These are phyloP conservation scores for Drosophila prosaltans DNA, from an alignment of 1,140 invertebrate genomes.

Conservation along the genomic window DNA sequence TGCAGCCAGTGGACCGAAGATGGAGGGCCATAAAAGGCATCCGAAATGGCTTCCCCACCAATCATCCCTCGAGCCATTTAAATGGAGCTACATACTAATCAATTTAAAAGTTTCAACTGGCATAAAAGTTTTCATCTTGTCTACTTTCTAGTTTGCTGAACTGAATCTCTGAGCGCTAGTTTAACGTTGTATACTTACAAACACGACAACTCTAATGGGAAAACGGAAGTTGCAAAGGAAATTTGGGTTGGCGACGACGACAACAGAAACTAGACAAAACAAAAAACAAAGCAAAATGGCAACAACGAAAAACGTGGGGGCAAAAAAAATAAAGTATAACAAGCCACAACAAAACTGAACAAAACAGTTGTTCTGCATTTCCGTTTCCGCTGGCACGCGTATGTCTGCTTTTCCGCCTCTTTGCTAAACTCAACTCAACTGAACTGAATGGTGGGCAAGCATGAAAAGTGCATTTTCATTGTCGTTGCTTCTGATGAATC, in stretches of 20 bases:
- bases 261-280: conserved; percentile 17
- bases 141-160: conserved; percentile 54
- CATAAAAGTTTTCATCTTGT: conserved; percentile 67
- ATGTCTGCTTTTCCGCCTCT: conserved; percentile 14
- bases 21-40: conserved; percentile 24
- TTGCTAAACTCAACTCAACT: too few relatives aligned
- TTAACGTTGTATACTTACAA: conserved; percentile 50
- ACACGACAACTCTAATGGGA: conserved; percentile 69
- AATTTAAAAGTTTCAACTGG: conserved; percentile 72
- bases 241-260: conserved; percentile 45
- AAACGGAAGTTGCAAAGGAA: conserved; percentile 61
- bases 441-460: conserved; percentile 26
- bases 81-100: conserved; percentile 65
- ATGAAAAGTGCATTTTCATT: conserved; percentile 51
- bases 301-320: conserved; percentile 24
- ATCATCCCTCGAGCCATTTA: conserved; percentile 4
- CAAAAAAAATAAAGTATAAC: conserved; percentile 38
- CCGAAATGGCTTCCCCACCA: conserved; percentile 11
- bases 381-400: conserved; percentile 64
- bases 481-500: conserved; percentile 49
- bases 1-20: conserved; percentile 54
- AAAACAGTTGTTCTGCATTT: conserved; percentile 75
- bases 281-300: background rate
- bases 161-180: conserved; percentile 59
- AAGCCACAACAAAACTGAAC: conserved; percentile 42